Evolutionary conservation across 2,113 vertebrate species (phyloP), one percentile per base, ranked within the genome.

Genomic region (Fulmarus glacialis): DNA sequence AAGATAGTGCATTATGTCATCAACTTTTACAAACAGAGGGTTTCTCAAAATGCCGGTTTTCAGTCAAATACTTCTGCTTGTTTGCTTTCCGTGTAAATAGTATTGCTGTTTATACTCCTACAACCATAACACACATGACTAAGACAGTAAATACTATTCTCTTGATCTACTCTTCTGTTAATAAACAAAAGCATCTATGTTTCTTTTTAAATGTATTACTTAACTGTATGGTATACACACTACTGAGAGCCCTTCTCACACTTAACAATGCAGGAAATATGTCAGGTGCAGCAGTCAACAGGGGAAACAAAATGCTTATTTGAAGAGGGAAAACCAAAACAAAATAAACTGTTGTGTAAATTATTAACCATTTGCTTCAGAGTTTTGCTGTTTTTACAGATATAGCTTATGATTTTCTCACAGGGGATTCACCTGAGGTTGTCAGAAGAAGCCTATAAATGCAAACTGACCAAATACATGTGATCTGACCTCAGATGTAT

Each of bases 41-140:
- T 82, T 94, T 80, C 30, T 91, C 68, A 93, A 95, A 96, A 87
- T 78, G 13, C 4, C 20, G n/a, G 4, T 83, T 94, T 80, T 85
- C 74, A 47, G 16, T 34, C 23, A 79, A 91, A 82, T 56, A 72
- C 9, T 55, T 62, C 32, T 85, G 15, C 40, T 87, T 40, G 4
- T 58, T 79, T 90, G 17, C 21, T 70, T 64, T 36, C 74, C 63
- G 4, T 42, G 18, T 47, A 59, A 84, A 52, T 5, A 55, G 2
- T 12, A 42, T 16, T 80, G 27, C 4, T 66, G 21, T 80, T 90
- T 20, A 10, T 13, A 30, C 7, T 81, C 45, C 32, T 63, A 16
- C 20, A 43, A 53, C 5, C 12, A 19, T 24, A 60, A 82, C 10
- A 72, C 6, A 13, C 3, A 15, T 8, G 8, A 55, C 16, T 30